phyloP scores from a whole-genome alignment of 1,140 invertebrate genomes.

The Drosophila hydei region DNA sequence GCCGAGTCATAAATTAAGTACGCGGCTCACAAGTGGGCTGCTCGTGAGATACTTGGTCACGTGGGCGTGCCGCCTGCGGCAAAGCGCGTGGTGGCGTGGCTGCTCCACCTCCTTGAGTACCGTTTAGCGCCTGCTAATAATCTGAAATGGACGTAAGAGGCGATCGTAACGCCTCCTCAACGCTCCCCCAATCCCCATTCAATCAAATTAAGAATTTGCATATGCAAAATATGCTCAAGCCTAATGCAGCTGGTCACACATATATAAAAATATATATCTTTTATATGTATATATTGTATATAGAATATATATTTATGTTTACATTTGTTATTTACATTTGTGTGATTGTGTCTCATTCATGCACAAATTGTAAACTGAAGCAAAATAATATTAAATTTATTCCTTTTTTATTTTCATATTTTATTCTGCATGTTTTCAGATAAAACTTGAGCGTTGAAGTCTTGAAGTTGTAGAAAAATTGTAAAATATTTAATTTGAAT shows the following conservation, averaged over 20 bases:
- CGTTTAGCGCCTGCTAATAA: constrained; percentile 35
- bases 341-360: no score
- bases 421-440: no score
- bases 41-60: background rate
- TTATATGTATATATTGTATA: no score
- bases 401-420: no score
- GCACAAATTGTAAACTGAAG: no score
- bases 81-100: background rate
- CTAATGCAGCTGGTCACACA: background rate
- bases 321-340: no score
- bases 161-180: background rate
- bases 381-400: no score
- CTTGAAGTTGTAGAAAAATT: no score
- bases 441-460: no score
- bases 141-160: constrained; percentile 10
- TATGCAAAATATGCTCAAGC: background rate
- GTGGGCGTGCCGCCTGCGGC: background rate
- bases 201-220: background rate
- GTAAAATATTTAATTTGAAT: no score
- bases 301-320: no score
- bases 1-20: constrained; percentile 79
- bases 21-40: constrained; percentile 30
- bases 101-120: constrained; percentile 13
- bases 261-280: background rate
- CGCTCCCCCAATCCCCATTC: background rate